These are phyloP conservation scores for Ametastegia equiseti DNA, from an alignment of 2,888 invertebrate species.

Conservation along the genomic window DNA sequence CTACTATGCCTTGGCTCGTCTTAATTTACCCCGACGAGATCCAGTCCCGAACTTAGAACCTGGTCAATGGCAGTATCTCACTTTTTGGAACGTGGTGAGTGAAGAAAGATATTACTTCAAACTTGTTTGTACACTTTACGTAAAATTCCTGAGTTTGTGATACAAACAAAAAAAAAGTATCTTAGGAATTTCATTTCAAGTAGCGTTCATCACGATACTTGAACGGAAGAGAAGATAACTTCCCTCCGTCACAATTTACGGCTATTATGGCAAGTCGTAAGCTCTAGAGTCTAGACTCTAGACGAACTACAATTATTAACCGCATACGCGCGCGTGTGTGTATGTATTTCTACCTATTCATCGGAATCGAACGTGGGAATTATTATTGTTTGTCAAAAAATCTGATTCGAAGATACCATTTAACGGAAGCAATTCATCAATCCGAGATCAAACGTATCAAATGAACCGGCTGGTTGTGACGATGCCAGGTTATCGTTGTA, in stretches of 20 bases:
- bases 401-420: background rate
- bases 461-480: background rate
- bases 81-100: slow-evolving; percentile 72
- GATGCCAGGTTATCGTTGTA: background rate
- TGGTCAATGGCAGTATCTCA: slow-evolving; percentile 69
- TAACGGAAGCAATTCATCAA: background rate
- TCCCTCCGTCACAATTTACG: too few species aligned
- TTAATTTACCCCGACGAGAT: slow-evolving; percentile 63
- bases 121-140: background rate
- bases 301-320: too few species aligned
- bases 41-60: slow-evolving; percentile 62
- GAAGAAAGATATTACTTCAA: background rate
- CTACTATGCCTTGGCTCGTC: slow-evolving; percentile 54
- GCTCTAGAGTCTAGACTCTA: too few species aligned
- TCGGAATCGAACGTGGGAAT: too few species aligned
- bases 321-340: too few species aligned
- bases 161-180: too few species aligned
- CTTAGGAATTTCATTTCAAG: too few species aligned
- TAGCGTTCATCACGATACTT: too few species aligned
- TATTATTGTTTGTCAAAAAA: too few species aligned
- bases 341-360: too few species aligned
- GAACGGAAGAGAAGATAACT: too few species aligned
- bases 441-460: background rate
- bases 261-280: too few species aligned
- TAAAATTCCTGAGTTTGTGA: background rate